Conservation (phyloP, 1,140 invertebrate genomes). For the Metaphire vulgaris region DNA sequence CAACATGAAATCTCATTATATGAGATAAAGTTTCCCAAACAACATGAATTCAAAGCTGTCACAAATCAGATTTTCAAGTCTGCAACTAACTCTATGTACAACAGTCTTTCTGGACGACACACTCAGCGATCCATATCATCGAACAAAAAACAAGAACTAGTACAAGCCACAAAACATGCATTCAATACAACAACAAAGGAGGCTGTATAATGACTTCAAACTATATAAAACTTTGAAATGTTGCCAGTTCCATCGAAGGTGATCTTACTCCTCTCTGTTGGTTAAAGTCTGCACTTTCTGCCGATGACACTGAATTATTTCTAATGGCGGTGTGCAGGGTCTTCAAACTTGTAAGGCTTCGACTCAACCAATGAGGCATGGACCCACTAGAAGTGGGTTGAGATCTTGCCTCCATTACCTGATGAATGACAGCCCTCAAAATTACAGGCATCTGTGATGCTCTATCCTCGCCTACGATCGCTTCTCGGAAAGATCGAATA, state of each 20-base stretch:
- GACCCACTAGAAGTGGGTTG: background rate
- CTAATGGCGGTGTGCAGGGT: background rate
- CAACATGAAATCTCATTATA: too few relatives aligned
- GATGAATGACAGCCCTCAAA: background rate
- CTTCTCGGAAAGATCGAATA: background rate
- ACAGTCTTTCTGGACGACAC: too few relatives aligned
- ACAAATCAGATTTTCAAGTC: too few relatives aligned
- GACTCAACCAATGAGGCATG: background rate
- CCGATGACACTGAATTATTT: background rate
- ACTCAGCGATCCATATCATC: too few relatives aligned
- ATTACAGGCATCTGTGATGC: background rate
- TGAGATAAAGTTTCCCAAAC: too few relatives aligned
- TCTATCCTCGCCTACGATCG: background rate
- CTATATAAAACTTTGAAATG: background rate
- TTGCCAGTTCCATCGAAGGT: background rate
- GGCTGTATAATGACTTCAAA: too few relatives aligned
- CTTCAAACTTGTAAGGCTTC: background rate
- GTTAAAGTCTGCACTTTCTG: background rate
- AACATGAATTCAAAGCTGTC: too few relatives aligned
- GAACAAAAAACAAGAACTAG: too few relatives aligned
- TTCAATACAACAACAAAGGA: too few relatives aligned
- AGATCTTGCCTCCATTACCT: background rate
- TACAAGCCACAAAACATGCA: too few relatives aligned
- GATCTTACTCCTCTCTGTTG: background rate
- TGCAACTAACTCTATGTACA: too few relatives aligned